Percentiles rank a stretch among this genome's conserved stretches.
Evolutionary conservation across 2,797 vertebrate species (phyloP).

Genomic region (Chelmon rostratus): DNA sequence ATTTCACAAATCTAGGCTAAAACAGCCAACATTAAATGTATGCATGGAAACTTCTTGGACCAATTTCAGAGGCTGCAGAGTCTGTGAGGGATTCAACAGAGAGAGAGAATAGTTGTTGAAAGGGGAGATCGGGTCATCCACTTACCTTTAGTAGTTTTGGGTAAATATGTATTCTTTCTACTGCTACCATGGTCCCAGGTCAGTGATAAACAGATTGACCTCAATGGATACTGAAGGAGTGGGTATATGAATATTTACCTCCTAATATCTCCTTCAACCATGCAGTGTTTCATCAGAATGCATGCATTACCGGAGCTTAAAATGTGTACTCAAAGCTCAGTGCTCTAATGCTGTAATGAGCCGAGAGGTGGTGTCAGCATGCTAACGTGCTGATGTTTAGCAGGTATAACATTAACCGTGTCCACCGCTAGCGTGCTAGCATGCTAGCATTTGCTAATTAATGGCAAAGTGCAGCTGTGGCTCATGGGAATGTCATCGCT

Average conservation of each 20-base stretch:
- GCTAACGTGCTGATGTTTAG: too few species aligned
- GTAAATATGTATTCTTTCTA: conserved; percentile 24
- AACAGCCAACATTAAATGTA: conserved; percentile 65
- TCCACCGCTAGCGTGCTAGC: not conserved
- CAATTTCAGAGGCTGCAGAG: conserved; percentile 64
- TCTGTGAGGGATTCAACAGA: conserved; percentile 56
- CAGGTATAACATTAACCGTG: too few species aligned
- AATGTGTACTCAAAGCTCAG: not conserved
- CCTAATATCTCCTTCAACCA: not conserved
- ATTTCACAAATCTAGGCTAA: conserved; percentile 69
- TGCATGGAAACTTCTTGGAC: conserved; percentile 69
- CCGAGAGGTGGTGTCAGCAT: not conserved
- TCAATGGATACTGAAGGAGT: conserved; percentile 4
- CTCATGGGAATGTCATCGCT: not conserved
- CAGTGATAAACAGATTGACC: conserved; percentile 18
- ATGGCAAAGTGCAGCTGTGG: too few species aligned
- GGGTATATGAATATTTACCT: conserved; percentile 23
- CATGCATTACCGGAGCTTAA: not conserved
- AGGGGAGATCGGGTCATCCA: conserved; percentile 51
- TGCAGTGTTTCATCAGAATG: conserved; percentile 1
- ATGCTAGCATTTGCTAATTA: not conserved
- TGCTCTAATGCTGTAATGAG: not conserved
- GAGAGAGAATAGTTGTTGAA: conserved; percentile 42
- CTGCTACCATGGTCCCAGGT: conserved; percentile 18
- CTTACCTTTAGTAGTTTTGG: conserved; percentile 57